These are phyloP conservation scores for Mus caroli DNA, from an alignment of 2,797 vertebrate genomes.

Conservation along the genomic window DNA sequence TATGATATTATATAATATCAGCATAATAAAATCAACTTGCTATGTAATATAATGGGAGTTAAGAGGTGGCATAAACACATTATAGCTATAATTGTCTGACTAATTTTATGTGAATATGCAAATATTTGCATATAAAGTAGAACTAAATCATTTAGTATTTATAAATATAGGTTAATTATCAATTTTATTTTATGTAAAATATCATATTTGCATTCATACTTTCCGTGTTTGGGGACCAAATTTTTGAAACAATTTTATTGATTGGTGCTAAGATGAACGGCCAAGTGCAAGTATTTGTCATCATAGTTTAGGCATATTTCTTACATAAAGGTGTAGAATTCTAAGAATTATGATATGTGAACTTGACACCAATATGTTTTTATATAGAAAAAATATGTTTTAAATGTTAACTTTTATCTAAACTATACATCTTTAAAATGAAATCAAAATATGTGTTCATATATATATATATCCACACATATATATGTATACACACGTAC, in stretches of 20 bases:
- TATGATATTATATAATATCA: neutral
- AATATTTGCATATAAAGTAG: slow-evolving; percentile 71
- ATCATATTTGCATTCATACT: slow-evolving; percentile 29
- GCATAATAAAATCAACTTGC: neutral
- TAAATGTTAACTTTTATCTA: slow-evolving; percentile 90
- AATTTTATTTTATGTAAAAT: slow-evolving; percentile 67
- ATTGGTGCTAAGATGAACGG: slow-evolving; percentile 78
- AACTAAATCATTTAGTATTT: slow-evolving; percentile 81
- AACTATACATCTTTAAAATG: slow-evolving; percentile 90
- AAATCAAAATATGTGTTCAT: slow-evolving; percentile 88
- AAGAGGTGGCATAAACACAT: slow-evolving; percentile 51
- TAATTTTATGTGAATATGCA: slow-evolving; percentile 82
- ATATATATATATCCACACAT: neutral
- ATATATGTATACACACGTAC: neutral
- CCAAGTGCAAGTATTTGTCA: slow-evolving; percentile 41
- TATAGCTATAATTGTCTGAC: slow-evolving; percentile 67
- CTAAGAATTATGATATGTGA: slow-evolving; percentile 73
- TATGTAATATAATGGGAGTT: neutral
- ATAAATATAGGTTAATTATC: slow-evolving; percentile 72
- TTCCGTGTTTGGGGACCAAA: slow-evolving; percentile 43
- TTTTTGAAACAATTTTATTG: slow-evolving; percentile 67
- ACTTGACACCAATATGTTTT: slow-evolving; percentile 78
- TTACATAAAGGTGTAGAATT: slow-evolving; percentile 64
- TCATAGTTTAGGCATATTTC: slow-evolving; percentile 6
- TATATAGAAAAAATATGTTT: slow-evolving; percentile 62